phyloP scores from a whole-genome alignment of 2,113 vertebrate species.

The Leuciscus idus region DNA sequence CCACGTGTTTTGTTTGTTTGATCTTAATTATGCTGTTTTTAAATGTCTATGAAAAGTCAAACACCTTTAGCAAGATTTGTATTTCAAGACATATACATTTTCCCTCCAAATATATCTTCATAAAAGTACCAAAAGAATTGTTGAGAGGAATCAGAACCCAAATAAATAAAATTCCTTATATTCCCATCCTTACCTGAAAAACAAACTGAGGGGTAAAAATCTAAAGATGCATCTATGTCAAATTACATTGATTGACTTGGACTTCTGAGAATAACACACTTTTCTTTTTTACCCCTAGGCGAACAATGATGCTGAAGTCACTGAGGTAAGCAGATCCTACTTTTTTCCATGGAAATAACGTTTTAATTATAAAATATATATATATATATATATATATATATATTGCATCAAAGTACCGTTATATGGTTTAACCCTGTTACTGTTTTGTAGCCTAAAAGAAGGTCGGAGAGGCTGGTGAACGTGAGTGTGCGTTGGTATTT shows the following conservation, averaged over 20 bases:
- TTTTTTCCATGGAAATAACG: not conserved
- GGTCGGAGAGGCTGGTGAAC: constrained; percentile 77
- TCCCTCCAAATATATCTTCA: not conserved
- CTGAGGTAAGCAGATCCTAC: constrained; percentile 63
- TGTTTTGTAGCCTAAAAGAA: constrained; percentile 83
- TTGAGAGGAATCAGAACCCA: not conserved
- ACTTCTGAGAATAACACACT: not conserved
- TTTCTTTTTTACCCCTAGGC: constrained; percentile 52
- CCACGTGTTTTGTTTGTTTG: not conserved
- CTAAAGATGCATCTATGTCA: not conserved
- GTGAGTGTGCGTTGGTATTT: constrained; percentile 61
- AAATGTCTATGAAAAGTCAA: not conserved
- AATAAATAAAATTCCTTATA: not conserved
- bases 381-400: not conserved
- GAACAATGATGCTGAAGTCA: constrained; percentile 62
- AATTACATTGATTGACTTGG: not conserved
- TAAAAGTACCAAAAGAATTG: not conserved
- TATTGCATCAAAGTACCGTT: not conserved
- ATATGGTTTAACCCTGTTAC: not conserved
- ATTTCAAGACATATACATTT: not conserved
- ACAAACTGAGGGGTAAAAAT: too few relatives aligned
- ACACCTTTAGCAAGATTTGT: not conserved
- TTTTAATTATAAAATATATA: not conserved
- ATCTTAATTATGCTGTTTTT: not conserved
- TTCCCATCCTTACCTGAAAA: not conserved